Evolutionary conservation across 2,888 invertebrate genomes (phyloP).

Genomic region (Tetragonula carbonaria): DNA sequence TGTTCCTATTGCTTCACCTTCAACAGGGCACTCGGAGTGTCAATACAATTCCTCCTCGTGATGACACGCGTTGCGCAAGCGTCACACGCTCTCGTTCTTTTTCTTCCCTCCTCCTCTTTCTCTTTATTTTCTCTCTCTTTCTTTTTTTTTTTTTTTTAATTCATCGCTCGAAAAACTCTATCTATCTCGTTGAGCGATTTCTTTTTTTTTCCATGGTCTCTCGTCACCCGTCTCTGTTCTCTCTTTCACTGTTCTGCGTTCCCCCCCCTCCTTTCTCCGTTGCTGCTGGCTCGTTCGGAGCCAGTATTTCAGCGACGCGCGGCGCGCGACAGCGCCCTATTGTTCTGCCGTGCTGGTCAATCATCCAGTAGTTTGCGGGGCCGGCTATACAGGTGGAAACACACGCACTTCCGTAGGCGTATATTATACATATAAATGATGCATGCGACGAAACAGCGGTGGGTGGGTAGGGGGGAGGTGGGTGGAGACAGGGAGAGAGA

Average conservation of each 20-base stretch:
- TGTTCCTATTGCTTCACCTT: background rate
- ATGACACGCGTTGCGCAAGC: constrained; percentile 3
- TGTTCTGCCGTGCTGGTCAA: constrained; percentile 66
- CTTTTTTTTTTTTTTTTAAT: no score
- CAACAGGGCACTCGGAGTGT: background rate
- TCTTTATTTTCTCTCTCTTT: background rate
- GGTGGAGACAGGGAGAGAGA: no score
- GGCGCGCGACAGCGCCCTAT: constrained; percentile 59
- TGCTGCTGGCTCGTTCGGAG: constrained; percentile 27
- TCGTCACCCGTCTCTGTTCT: no score
- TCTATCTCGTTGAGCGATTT: constrained; percentile 17
- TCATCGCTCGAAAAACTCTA: constrained; percentile 26
- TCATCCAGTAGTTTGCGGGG: constrained; percentile 68
- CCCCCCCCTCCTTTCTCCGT: background rate
- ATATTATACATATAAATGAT: constrained; percentile 60
- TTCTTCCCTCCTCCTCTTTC: background rate
- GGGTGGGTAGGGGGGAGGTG: no score
- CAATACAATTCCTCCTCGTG: background rate
- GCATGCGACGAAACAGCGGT: constrained; percentile 10
- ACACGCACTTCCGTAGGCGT: constrained; percentile 51
- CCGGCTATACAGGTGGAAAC: constrained; percentile 53
- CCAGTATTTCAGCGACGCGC: constrained; percentile 45
- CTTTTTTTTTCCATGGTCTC: constrained; percentile 5
- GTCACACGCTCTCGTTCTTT: background rate
- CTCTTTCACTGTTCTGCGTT: background rate